These are phyloP conservation scores for Chlorospingus flavigularis DNA, from an alignment of 2,797 vertebrate species.

Conservation along the genomic window DNA sequence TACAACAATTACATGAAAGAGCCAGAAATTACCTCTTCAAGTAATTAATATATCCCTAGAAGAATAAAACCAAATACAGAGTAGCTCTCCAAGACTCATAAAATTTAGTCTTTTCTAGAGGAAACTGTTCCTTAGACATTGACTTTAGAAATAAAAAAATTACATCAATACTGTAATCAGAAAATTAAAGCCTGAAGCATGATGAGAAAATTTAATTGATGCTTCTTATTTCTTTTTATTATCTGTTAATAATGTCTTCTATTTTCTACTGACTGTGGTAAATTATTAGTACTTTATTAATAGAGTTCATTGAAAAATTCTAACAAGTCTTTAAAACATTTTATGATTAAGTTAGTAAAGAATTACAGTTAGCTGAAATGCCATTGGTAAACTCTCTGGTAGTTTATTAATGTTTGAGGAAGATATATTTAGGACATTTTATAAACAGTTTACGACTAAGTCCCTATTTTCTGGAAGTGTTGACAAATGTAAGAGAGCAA, in stretches of 20 bases:
- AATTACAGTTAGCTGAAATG: background rate
- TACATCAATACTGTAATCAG: background rate
- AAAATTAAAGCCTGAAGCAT: slow-evolving; percentile 2
- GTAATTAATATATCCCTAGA: background rate
- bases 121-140: background rate
- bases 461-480: background rate
- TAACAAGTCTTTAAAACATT: background rate
- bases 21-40: background rate
- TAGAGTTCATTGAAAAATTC: background rate
- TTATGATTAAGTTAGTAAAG: background rate
- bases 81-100: background rate
- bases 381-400: background rate
- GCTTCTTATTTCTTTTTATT: background rate
- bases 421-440: background rate
- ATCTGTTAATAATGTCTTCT: background rate
- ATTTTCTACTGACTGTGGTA: background rate
- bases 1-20: background rate
- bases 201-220: background rate
- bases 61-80: background rate
- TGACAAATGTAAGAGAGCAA: background rate
- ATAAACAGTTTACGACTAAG: background rate
- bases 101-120: background rate
- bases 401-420: background rate
- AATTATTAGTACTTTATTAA: background rate
- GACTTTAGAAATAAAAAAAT: background rate